These are phyloP conservation scores for Indicator indicator DNA, from an alignment of 2,113 vertebrate species.

Conservation along the genomic window DNA sequence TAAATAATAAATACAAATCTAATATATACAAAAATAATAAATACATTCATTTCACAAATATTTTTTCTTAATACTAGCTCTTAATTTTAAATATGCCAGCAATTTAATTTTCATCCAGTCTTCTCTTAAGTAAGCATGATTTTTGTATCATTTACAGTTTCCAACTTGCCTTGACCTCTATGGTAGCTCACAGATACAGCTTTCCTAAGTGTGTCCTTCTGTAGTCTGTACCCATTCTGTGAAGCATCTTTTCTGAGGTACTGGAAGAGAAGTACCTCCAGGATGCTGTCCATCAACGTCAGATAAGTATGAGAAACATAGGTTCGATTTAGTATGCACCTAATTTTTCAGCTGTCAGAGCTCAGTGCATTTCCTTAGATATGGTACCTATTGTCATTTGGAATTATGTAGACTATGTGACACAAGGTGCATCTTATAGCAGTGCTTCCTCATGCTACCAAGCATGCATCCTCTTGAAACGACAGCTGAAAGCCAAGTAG, in stretches of 20 bases:
- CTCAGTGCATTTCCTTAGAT: neutral
- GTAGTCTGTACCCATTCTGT: neutral
- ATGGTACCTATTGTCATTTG: neutral
- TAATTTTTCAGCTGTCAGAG: neutral
- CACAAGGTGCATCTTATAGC: neutral
- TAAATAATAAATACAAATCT: neutral
- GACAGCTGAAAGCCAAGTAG: neutral
- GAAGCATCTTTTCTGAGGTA: neutral
- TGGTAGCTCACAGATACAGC: neutral
- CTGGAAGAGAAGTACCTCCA: neutral
- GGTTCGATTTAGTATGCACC: neutral
- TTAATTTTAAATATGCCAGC: neutral
- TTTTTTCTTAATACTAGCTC: neutral
- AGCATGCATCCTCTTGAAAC: neutral
- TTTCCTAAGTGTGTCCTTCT: neutral
- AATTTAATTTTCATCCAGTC: neutral
- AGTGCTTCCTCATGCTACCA: neutral
- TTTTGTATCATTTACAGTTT: neutral
- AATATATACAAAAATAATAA: neutral
- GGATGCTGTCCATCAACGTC: neutral
- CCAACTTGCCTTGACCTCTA: neutral
- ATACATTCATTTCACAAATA: neutral
- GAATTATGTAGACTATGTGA: neutral
- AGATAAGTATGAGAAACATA: neutral
- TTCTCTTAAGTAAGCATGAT: neutral